Conservation (phyloP, 2,113 vertebrate genomes). For the Rana temporaria region DNA sequence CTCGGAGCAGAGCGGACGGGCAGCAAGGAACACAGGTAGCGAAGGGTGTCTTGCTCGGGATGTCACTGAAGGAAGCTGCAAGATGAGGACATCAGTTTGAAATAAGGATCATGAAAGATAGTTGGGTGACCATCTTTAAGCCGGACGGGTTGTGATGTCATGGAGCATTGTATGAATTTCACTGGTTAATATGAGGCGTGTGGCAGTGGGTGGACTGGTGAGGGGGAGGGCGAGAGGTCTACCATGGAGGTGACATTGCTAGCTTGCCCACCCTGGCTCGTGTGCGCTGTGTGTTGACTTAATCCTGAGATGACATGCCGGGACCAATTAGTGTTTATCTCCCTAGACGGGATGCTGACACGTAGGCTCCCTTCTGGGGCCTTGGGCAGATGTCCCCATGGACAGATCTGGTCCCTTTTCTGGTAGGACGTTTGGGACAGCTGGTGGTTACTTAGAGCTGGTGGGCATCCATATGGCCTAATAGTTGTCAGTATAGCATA, state of each 20-base stretch:
- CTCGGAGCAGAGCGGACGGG: constrained; percentile 22
- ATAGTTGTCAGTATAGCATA: constrained; percentile 13
- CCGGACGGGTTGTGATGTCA: constrained; percentile 57
- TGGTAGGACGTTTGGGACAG: constrained; percentile 40
- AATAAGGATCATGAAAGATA: constrained; percentile 46
- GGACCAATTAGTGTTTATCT: constrained; percentile 60
- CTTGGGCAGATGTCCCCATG: constrained; percentile 48
- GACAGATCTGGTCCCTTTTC: constrained; percentile 41
- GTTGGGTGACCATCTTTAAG: constrained; percentile 60
- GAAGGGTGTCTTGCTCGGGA: background rate
- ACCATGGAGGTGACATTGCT: constrained; percentile 60
- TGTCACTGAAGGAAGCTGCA: constrained; percentile 1
- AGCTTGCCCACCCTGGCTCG: constrained; percentile 53
- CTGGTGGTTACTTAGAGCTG: constrained; percentile 29
- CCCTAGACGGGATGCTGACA: constrained; percentile 32
- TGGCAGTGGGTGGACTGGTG: constrained; percentile 41
- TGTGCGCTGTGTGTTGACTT: constrained; percentile 51
- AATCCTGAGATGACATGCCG: constrained; percentile 57
- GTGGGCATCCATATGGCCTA: constrained; percentile 48
- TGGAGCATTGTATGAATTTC: constrained; percentile 60
- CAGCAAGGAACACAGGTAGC: constrained; percentile 37
- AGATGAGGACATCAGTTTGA: constrained; percentile 19
- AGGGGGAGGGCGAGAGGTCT: constrained; percentile 18
- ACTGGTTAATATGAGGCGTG: constrained; percentile 57
- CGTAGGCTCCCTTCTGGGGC: constrained; percentile 27